Conservation (phyloP, 2,888 invertebrate species). For the Polyommatus iphigenia region DNA sequence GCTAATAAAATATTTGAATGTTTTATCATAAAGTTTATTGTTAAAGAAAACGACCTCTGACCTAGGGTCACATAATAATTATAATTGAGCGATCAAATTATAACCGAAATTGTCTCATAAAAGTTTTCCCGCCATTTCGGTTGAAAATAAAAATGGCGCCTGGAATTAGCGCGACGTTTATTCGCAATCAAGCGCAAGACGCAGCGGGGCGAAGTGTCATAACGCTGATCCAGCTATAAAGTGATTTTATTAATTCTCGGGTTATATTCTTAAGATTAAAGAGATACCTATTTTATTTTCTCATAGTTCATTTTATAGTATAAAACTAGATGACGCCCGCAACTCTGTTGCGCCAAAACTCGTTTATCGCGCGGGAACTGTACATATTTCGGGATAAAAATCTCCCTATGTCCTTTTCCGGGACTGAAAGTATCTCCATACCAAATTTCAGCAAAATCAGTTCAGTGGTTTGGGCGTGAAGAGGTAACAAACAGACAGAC, state of each 20-base stretch:
- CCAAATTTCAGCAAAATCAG: no score
- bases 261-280: not conserved
- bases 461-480: no score
- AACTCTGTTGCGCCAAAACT: no score
- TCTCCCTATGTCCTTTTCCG: no score
- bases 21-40: no score
- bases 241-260: constrained; percentile 4
- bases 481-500: no score
- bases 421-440: no score
- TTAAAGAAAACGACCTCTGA: not conserved
- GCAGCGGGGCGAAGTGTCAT: not conserved
- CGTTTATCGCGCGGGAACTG: no score
- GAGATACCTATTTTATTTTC: not conserved
- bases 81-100: not conserved
- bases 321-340: not conserved
- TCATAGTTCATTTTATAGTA: no score
- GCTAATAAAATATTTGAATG: no score
- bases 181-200: not conserved
- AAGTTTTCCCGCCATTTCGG: not conserved
- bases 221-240: constrained; percentile 7
- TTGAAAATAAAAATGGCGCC: constrained; percentile 1
- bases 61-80: not conserved
- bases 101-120: constrained; percentile 10
- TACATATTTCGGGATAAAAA: no score
- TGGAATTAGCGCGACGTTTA: constrained; percentile 10